Base-by-base conservation (phyloP, 2,113 vertebrate genomes). In the Catharus fuscescens region DNA sequence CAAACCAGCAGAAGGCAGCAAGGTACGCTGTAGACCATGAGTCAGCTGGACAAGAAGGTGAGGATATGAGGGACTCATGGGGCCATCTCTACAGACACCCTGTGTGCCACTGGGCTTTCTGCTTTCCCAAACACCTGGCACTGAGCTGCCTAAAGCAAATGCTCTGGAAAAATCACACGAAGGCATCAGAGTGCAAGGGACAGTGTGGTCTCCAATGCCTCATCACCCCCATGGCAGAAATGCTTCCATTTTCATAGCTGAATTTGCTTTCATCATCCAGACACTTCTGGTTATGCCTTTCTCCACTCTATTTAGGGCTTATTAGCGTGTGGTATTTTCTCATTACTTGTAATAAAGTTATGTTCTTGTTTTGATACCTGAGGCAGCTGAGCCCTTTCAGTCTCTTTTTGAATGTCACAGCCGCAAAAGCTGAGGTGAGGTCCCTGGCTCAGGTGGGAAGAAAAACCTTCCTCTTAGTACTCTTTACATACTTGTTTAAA, bases 181-280 rank as follows among this genome's bases (percentile, higher is more conserved):
- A 60, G n/a, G 31, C 45, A 45, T 61, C n/a, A 10, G 50, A 65
- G 40, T 6, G 12, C 2, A 2, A 23, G 19, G 34, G 18, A 24
- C 47, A 20, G 31, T 28, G 18, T 16, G 36, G 32, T 38, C 15
- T n/a, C 36, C 36, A 40, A 31, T 21, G 31, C n/a, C 31, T 89
- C 6, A 20, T 60, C 53, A 62, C 6, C 7, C 6, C 20, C 13
- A 15, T 3, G 16, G 69, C 5, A 61, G 60, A 76, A 73, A n/a
- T 0, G 0, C 24, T 80, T 60, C 48, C 52, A 26, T 18, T 70
- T 81, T 17, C 0, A 0, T 18, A 38, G 18, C 13, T 60, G 29
- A 65, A 42, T 42, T 89, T 50, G 13, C 34, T 89, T 86, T 72
- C 50, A 77, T 36, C 48, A 65, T 47, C 40, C 69, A 57, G 20